Evolutionary conservation across 2,797 vertebrate genomes (phyloP).

Genomic region (Naso thynnoides): DNA sequence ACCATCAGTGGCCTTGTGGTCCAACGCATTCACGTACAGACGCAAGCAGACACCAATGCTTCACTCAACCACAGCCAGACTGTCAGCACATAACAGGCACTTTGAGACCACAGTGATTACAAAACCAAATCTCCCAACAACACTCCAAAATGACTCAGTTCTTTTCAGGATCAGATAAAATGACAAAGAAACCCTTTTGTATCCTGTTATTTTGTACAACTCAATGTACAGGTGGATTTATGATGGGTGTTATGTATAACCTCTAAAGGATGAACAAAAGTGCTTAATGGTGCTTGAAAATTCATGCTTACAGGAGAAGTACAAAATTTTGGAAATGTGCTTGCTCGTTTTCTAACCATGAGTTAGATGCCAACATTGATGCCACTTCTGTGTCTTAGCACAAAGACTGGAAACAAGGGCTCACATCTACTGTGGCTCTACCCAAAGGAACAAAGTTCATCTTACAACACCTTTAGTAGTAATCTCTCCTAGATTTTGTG

Average conservation of each 20-base stretch:
- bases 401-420: not conserved
- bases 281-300: not conserved
- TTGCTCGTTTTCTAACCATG: not conserved
- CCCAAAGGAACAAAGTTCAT: not conserved
- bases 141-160: not conserved
- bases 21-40: constrained; percentile 32
- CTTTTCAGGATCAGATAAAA: not conserved
- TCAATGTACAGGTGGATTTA: too few relatives aligned
- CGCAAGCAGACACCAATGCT: constrained; percentile 39
- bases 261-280: too few relatives aligned
- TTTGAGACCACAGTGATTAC: constrained; percentile 43
- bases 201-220: too few relatives aligned
- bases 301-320: not conserved
- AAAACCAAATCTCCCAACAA: constrained; percentile 11
- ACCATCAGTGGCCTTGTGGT: constrained; percentile 57
- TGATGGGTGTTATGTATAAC: too few relatives aligned
- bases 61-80: constrained; percentile 56
- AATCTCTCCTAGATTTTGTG: not conserved
- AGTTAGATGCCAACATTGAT: not conserved
- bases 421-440: not conserved
- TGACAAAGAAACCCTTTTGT: not conserved
- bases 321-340: not conserved
- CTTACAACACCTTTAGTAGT: not conserved
- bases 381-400: not conserved
- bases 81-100: constrained; percentile 48